These are phyloP conservation scores for Campoletis sonorensis DNA, from an alignment of 1,140 invertebrate genomes.

Conservation along the genomic window DNA sequence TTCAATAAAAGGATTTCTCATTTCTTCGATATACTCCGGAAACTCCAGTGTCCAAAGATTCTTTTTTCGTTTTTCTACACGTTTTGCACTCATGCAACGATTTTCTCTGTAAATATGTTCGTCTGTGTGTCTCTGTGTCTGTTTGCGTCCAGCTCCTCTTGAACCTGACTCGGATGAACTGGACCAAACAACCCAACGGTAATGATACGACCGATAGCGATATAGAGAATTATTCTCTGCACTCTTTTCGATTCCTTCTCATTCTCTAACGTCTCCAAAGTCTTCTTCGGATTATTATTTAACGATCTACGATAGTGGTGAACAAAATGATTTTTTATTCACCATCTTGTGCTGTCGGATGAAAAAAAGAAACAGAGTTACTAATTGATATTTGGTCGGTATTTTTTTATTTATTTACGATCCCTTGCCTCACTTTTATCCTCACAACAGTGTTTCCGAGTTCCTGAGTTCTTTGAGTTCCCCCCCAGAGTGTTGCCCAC, in stretches of 20 bases:
- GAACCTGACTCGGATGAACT: neutral
- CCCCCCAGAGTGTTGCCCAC: too few species aligned
- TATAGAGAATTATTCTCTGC: neutral
- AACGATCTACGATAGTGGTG: neutral
- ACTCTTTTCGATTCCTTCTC: neutral
- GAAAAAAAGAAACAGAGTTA: too few species aligned
- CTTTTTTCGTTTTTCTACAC: conserved; percentile 10
- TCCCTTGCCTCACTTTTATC: too few species aligned
- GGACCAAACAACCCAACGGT: neutral
- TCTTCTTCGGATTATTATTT: neutral
- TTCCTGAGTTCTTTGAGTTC: too few species aligned
- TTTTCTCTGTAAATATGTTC: neutral
- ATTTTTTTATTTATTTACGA: too few species aligned
- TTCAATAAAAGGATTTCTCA: neutral
- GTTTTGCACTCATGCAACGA: conserved; percentile 28
- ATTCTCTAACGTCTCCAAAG: neutral
- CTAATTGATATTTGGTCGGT: too few species aligned
- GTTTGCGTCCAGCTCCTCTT: neutral
- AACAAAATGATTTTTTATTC: neutral
- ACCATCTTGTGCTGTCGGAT: neutral
- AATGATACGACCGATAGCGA: conserved; percentile 23
- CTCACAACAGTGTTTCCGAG: too few species aligned
- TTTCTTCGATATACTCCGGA: neutral
- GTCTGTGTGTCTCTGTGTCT: neutral
- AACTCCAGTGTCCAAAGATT: neutral